Evolutionary conservation across 2,888 invertebrate species (phyloP).

Genomic region (Netelia virgata): DNA sequence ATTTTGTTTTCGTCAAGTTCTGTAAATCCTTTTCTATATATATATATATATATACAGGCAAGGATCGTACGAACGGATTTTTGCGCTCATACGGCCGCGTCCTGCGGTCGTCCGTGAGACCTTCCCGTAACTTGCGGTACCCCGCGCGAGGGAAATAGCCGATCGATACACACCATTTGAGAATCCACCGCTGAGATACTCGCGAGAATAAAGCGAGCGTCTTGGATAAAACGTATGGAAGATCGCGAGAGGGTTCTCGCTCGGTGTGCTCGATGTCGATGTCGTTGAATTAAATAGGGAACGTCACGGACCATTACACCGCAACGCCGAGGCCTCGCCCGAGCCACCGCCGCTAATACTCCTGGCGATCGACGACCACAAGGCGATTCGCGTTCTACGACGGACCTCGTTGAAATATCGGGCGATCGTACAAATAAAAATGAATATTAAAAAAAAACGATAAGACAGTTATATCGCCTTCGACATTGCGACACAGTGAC

Average conservation of each 20-base stretch:
- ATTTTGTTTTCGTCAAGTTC: background rate
- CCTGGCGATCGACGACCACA: slow-evolving; percentile 38
- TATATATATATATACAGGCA: background rate
- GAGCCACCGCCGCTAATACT: slow-evolving; percentile 43
- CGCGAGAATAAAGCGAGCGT: slow-evolving; percentile 30
- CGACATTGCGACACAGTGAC: slow-evolving; percentile 6
- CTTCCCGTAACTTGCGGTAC: background rate
- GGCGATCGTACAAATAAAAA: background rate
- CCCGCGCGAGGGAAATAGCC: slow-evolving; percentile 1
- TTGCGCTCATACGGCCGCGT: slow-evolving; percentile 44
- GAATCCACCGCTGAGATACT: slow-evolving; percentile 48
- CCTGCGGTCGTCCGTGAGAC: slow-evolving; percentile 33
- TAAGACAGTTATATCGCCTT: slow-evolving; percentile 34
- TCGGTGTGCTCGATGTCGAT: slow-evolving; percentile 63
- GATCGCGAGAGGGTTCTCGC: slow-evolving; percentile 41
- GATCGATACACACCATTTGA: slow-evolving; percentile 20
- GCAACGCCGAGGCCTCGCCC: slow-evolving; percentile 60
- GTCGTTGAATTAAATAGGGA: slow-evolving; percentile 70
- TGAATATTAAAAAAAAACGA: slow-evolving; percentile 25
- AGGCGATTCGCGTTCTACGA: slow-evolving; percentile 48
- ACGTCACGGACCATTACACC: slow-evolving; percentile 70
- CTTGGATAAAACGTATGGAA: slow-evolving; percentile 62
- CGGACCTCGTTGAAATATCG: slow-evolving; percentile 41
- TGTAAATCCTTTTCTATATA: background rate
- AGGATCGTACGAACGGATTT: slow-evolving; percentile 44